Evolutionary conservation across 2,113 vertebrate genomes (phyloP).

Genomic region (Hippocampus comes): DNA sequence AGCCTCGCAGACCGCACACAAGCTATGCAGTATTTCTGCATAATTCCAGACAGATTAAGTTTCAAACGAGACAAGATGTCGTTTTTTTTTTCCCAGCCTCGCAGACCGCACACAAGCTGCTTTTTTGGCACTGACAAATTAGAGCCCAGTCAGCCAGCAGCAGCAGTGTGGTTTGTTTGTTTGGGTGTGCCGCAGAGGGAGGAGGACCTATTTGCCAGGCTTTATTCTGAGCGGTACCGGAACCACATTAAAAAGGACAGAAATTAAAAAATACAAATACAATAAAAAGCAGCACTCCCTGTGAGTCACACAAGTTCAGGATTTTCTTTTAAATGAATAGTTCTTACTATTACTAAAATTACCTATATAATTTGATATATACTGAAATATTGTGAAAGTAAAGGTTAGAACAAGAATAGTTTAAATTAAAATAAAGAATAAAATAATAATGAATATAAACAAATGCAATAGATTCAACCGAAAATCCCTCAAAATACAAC

Average conservation of each 20-base stretch:
- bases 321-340: too few species aligned
- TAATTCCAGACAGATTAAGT: background rate
- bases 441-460: too few species aligned
- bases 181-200: conserved; percentile 68
- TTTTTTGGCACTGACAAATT: conserved; percentile 57
- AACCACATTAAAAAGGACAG: conserved; percentile 5
- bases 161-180: conserved; percentile 59
- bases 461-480: too few species aligned
- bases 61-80: background rate
- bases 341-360: too few species aligned
- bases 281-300: background rate
- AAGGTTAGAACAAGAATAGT: too few species aligned
- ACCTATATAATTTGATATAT: too few species aligned
- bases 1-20: conserved; percentile 8
- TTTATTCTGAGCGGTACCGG: conserved; percentile 30
- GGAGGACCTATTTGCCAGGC: conserved; percentile 71
- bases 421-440: too few species aligned
- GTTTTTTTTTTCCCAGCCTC: background rate
- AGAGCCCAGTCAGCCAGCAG: conserved; percentile 60
- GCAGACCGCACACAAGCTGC: conserved; percentile 15
- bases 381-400: too few species aligned
- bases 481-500: too few species aligned
- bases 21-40: background rate
- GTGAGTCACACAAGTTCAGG: background rate
- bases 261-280: background rate